These are phyloP conservation scores for Sanderia malayensis DNA, from an alignment of 30 jellyfish, hydroid and myxozoan genomes.

Conservation along the genomic window DNA sequence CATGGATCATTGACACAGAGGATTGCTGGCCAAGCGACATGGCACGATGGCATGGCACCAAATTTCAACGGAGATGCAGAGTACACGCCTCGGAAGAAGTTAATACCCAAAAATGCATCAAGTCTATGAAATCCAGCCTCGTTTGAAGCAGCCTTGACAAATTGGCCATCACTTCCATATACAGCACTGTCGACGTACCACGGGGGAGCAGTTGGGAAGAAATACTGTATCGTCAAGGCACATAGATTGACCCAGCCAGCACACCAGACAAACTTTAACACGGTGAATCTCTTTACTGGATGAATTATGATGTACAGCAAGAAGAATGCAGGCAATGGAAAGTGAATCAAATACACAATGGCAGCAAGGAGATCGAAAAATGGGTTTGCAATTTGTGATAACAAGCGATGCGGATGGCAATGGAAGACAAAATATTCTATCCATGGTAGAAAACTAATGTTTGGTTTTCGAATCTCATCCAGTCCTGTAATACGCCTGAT, in stretches of 20 bases:
- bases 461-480: constrained; percentile 82
- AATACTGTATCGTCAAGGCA: constrained; percentile 71
- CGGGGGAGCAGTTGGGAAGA: constrained; percentile 99
- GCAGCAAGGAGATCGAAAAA: constrained; percentile 93
- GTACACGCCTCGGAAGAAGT: constrained; percentile 83
- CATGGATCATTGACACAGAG: constrained; percentile 84
- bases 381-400: constrained; percentile 86
- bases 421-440: constrained; percentile 81
- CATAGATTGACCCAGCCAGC: constrained; percentile 96
- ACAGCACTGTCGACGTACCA: constrained; percentile 99
- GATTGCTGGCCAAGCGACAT: constrained; percentile 98
- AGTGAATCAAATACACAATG: constrained; percentile 84
- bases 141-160: constrained; percentile 77
- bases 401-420: constrained; percentile 88
- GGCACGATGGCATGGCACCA: constrained; percentile 98
- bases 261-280: constrained; percentile 91
- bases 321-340: constrained; percentile 94
- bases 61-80: constrained; percentile 91
- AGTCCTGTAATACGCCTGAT: constrained; percentile 79
- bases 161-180: constrained; percentile 79
- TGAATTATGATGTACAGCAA: constrained; percentile 55
- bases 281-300: constrained; percentile 57
- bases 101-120: constrained; percentile 89
- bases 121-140: constrained; percentile 97
- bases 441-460: constrained; percentile 90